Conservation (phyloP, 64 coral and sea anemone species). For the Montipora cactus region DNA sequence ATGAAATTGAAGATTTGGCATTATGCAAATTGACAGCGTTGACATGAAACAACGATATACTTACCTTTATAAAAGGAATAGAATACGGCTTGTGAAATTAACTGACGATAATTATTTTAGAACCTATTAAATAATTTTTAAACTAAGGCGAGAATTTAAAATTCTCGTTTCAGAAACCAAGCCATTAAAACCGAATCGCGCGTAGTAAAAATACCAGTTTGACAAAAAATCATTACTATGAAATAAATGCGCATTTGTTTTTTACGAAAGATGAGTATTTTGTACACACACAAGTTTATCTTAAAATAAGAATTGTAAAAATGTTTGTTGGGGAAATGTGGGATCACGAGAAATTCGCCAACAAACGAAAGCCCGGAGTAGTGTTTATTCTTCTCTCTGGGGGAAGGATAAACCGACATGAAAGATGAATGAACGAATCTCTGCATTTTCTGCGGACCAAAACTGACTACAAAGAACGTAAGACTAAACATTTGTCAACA, state of each 20-base stretch:
- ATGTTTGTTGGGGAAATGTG: too few species aligned
- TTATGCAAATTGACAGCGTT: not conserved
- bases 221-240: too few species aligned
- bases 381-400: not conserved
- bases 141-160: too few species aligned
- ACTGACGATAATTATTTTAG: not conserved
- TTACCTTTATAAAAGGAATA: not conserved
- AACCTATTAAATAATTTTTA: not conserved
- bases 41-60: not conserved
- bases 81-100: not conserved
- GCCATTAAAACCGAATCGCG: not conserved
- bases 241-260: not conserved
- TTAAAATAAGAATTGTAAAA: too few species aligned
- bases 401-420: not conserved
- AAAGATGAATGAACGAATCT: not conserved
- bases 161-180: not conserved
- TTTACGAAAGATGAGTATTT: not conserved
- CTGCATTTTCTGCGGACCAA: not conserved
- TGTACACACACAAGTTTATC: not conserved
- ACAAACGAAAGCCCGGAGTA: not conserved
- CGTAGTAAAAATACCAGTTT: conserved; percentile 19
- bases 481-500: not conserved
- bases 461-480: not conserved
- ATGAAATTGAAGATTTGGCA: not conserved
- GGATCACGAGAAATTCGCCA: not conserved